phyloP scores from a whole-genome alignment of 2,113 vertebrate species.

The Grantiella picta region DNA sequence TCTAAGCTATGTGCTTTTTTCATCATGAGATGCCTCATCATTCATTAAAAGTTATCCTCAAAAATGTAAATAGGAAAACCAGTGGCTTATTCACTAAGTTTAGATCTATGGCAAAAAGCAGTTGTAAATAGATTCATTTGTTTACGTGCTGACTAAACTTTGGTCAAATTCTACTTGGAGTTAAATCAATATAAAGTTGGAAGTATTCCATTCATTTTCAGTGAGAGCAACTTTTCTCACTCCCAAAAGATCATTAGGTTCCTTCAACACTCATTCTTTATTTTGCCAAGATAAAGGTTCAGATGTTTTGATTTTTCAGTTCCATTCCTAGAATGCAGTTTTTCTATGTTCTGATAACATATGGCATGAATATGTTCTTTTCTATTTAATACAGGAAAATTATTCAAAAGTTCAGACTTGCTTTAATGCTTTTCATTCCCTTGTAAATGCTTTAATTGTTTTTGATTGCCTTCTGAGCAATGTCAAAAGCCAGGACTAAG shows the following conservation, averaged over 20 bases:
- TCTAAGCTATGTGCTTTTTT: background rate
- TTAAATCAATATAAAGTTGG: background rate
- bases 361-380: conserved; percentile 39
- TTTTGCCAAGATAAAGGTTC: conserved; percentile 45
- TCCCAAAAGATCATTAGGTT: conserved; percentile 29
- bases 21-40: background rate
- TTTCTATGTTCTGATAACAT: background rate
- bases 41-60: background rate
- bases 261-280: conserved; percentile 37
- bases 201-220: conserved; percentile 18
- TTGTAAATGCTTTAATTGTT: conserved; percentile 28
- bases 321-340: conserved; percentile 12
- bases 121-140: background rate
- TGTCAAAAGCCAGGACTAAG: background rate
- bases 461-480: conserved; percentile 19
- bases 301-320: conserved; percentile 44
- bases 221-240: conserved; percentile 19
- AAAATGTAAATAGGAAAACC: background rate
- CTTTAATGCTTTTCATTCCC: conserved; percentile 38
- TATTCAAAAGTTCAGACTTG: conserved; percentile 25
- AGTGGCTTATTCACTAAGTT: background rate
- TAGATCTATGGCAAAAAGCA: background rate
- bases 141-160: conserved; percentile 20
- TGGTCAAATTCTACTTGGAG: background rate
- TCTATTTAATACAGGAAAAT: conserved; percentile 35